A percentile compares a stretch with the other conserved stretches of the same genome.
Conservation (phyloP, 2,888 invertebrate species). For the Barypeithes pellucidus region DNA sequence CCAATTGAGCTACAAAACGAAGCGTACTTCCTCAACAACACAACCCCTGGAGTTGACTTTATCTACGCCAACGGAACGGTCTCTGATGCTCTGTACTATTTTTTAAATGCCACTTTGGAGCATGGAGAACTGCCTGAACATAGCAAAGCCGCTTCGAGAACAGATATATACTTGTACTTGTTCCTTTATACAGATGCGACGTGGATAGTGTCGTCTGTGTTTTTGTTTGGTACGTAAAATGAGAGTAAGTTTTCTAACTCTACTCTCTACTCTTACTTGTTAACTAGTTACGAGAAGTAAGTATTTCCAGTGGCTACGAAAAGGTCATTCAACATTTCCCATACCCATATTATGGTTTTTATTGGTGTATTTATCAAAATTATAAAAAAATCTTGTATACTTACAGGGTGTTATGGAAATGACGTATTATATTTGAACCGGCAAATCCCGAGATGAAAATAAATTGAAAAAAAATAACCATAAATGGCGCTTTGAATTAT, state of each 20-base stretch:
- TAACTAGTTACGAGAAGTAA: no score
- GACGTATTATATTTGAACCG: no score
- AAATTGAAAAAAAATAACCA: no score
- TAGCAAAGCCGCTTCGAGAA: conserved; percentile 54
- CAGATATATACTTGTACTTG: conserved; percentile 55
- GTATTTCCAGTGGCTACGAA: no score
- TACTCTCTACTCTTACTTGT: no score
- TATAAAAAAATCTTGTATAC: no score
- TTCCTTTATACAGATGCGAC: conserved; percentile 60
- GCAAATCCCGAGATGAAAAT: no score
- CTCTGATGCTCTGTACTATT: conserved; percentile 53
- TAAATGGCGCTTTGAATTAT: no score
- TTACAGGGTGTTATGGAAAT: no score
- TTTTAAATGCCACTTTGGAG: conserved; percentile 55
- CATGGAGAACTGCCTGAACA: conserved; percentile 56
- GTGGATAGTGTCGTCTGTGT: conserved; percentile 63
- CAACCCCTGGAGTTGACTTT: not conserved
- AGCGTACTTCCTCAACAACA: conserved; percentile 41
- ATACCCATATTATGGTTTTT: no score
- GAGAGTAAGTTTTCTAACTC: not conserved
- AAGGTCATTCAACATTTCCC: no score
- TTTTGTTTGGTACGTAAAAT: conserved; percentile 61
- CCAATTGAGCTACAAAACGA: conserved; percentile 44
- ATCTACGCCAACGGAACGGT: conserved; percentile 33
- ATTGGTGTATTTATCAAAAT: no score